phyloP scores from a whole-genome alignment of 2,888 invertebrate species.

The Tyria jacobaeae region DNA sequence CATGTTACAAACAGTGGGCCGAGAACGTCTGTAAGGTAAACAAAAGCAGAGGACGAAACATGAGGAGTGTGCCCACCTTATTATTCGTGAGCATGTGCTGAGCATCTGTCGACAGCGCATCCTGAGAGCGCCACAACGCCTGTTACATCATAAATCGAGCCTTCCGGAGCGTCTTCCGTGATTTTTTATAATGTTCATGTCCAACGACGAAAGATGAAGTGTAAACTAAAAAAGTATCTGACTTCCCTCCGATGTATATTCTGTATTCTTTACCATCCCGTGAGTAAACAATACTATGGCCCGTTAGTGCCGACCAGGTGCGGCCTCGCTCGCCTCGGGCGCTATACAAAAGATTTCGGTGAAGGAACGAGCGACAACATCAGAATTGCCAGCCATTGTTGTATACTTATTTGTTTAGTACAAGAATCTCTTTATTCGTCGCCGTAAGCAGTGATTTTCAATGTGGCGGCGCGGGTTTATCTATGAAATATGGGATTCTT shows the following conservation, averaged over 20 bases:
- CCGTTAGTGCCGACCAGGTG: slow-evolving; percentile 78
- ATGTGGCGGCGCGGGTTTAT: slow-evolving; percentile 68
- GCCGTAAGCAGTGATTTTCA: slow-evolving; percentile 60
- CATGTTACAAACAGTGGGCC: slow-evolving; percentile 40
- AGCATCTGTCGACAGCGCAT: slow-evolving; percentile 83
- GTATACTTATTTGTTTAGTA: slow-evolving; percentile 73
- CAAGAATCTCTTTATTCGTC: slow-evolving; percentile 72
- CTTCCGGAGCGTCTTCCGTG: slow-evolving; percentile 82
- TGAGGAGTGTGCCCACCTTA: slow-evolving; percentile 74
- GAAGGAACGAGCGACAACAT: slow-evolving; percentile 74
- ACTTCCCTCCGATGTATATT: slow-evolving; percentile 76
- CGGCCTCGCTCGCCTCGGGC: slow-evolving; percentile 69
- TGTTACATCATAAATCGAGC: slow-evolving; percentile 83
- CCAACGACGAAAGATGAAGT: slow-evolving; percentile 81
- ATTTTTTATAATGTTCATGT: slow-evolving; percentile 78
- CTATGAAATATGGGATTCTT: slow-evolving; percentile 79
- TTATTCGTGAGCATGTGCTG: slow-evolving; percentile 75
- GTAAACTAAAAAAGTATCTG: slow-evolving; percentile 76
- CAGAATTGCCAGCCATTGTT: slow-evolving; percentile 74
- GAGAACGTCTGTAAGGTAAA: slow-evolving; percentile 54
- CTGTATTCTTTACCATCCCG: slow-evolving; percentile 74
- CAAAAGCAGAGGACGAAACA: slow-evolving; percentile 69
- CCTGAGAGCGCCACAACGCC: slow-evolving; percentile 71
- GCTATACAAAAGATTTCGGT: slow-evolving; percentile 81
- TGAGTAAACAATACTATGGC: slow-evolving; percentile 74